Evolutionary conservation across 2,888 invertebrate genomes (phyloP).

Genomic region (Hirtodrosophila duncani): DNA sequence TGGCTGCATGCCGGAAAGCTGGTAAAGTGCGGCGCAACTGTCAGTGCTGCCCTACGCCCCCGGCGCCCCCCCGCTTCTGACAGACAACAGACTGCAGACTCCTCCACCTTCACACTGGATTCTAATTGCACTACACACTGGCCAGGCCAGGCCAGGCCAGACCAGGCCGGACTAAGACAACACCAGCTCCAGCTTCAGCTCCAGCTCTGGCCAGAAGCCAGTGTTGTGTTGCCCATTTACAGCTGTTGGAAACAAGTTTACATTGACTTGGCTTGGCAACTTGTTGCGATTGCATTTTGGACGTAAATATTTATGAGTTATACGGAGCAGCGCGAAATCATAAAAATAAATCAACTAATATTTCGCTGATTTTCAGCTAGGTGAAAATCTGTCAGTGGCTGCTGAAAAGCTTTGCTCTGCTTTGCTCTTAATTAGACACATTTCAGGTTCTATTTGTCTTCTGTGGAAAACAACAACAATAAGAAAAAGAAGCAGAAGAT

Average conservation of each 20-base stretch:
- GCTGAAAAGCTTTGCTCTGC: too few species aligned
- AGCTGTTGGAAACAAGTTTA: constrained; percentile 56
- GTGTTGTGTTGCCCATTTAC: constrained; percentile 36
- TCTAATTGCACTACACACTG: constrained; percentile 53
- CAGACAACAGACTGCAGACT: neutral
- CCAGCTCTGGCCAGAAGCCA: neutral
- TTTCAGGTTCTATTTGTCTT: constrained; percentile 55
- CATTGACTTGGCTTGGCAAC: constrained; percentile 34
- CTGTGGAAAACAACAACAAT: constrained; percentile 8
- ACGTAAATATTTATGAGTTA: constrained; percentile 60
- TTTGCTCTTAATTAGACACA: constrained; percentile 47
- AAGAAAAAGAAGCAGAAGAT: constrained; percentile 1
- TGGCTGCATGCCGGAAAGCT: constrained; percentile 48
- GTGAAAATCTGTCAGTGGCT: constrained; percentile 38
- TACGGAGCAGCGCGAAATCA: constrained; percentile 29
- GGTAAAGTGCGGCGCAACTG: constrained; percentile 39
- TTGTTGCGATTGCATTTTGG: constrained; percentile 44
- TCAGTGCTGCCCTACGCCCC: constrained; percentile 48
- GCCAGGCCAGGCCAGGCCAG: too few species aligned
- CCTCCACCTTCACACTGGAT: constrained; percentile 20
- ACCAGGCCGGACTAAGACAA: neutral
- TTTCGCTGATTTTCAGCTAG: constrained; percentile 56
- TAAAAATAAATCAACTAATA: constrained; percentile 54
- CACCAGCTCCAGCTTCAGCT: too few species aligned
- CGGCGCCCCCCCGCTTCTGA: constrained; percentile 4